phyloP scores from a whole-genome alignment of 2,888 invertebrate genomes.

The Autographa gamma region DNA sequence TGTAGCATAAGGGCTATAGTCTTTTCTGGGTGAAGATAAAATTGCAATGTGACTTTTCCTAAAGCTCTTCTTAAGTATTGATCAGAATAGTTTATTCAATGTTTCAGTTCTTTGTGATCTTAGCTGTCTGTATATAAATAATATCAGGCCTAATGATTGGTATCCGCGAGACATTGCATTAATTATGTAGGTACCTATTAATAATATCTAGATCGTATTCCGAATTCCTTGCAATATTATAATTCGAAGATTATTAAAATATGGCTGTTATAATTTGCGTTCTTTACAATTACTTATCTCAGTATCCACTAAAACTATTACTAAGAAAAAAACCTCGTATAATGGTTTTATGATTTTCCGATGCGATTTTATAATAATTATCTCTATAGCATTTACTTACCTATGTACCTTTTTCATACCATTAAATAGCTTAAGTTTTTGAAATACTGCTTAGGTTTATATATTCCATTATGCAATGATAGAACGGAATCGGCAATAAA shows the following conservation, averaged over 20 bases:
- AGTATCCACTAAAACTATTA: background rate
- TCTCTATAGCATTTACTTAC: background rate
- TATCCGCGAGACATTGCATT: conserved; percentile 15
- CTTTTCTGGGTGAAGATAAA: no score
- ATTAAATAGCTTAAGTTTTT: background rate
- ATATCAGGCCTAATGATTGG: conserved; percentile 6
- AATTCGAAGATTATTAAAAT: conserved; percentile 10
- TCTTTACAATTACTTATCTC: conserved; percentile 12
- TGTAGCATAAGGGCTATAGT: no score
- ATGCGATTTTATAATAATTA: conserved; percentile 1
- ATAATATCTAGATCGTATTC: conserved; percentile 29
- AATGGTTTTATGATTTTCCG: conserved; percentile 9
- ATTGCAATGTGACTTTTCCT: no score
- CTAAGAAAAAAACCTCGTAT: background rate
- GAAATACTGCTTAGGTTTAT: no score
- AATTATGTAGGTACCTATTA: conserved; percentile 12
- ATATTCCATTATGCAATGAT: no score
- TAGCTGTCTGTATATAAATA: no score
- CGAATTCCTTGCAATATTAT: conserved; percentile 36
- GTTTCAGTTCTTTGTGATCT: background rate
- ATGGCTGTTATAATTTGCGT: conserved; percentile 10
- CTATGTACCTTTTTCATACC: background rate
- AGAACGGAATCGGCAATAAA: no score
- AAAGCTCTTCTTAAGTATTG: no score
- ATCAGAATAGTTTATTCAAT: background rate